Base-by-base conservation (phyloP, 30 jellyfish, hydroid and myxozoan genomes). In the Aurelia aurita complex sp. Pacific region DNA sequence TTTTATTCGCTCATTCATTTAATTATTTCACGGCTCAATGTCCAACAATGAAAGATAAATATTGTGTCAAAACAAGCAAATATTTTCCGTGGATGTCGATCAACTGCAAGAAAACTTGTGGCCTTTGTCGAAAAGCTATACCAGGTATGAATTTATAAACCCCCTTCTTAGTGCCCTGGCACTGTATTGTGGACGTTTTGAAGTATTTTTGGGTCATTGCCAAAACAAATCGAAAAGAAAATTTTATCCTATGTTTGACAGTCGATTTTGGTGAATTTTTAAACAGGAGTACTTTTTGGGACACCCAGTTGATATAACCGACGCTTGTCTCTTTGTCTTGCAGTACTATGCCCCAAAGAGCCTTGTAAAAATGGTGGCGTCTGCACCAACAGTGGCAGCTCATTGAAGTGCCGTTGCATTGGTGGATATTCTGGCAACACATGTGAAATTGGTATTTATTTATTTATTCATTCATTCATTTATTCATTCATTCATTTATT, bases 61-160 rank as follows among this genome's bases (percentile, higher is more conserved):
- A 55, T 63, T 82, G 91, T 53, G 29, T 34, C 0, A 59, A 69
- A 35, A 43, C 62, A 9, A 8, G 54, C 18, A 38, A 40, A 61
- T 82, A 23, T 60, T 53, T 43, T 54, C 40, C 14, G n/a, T 71
- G 70, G 72, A 82, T 82, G 91, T 1, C 32, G 18, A 36, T 11
- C 35, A 82, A 71, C 61, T 82, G 91, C 85, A 57, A 57, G 65
- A 82, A 82, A 52, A 35, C 91, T 2, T 82, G 91, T 40, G 85
- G 80, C 17, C 52, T 70, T 3, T 82, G 91, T 34, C 43, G 2
- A 17, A 60, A 46, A 6, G 57, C 57, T 9, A 2, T 1, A 0
- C 57, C 66, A 15, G 83, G 84, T 54, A 68, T 18, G 62, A n/a
- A 60, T 10, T 54, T 79, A 36, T 35, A 19, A 11, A 18, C 36